These are phyloP conservation scores for Myathropa florea DNA, from an alignment of 2,888 invertebrate genomes.

Conservation along the genomic window DNA sequence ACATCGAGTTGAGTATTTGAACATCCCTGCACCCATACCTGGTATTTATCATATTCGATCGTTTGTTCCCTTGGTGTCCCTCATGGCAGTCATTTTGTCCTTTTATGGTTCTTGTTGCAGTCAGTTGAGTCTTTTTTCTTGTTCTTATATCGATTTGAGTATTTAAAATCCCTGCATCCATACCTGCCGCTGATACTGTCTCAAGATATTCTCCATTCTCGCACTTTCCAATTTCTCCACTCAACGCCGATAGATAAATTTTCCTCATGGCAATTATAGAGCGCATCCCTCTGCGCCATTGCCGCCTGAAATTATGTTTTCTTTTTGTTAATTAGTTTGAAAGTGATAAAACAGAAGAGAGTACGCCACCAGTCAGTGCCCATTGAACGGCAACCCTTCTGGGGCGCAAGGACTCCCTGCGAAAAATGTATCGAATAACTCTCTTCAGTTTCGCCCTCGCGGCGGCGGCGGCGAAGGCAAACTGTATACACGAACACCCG, in stretches of 20 bases:
- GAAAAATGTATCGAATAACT: conserved; percentile 31
- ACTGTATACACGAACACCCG: background rate
- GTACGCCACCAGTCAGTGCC: background rate
- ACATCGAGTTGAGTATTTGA: too few species aligned
- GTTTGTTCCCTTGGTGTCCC: too few species aligned
- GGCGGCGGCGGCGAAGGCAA: background rate
- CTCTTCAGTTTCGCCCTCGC: background rate
- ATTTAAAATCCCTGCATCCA: too few species aligned
- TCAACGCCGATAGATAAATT: conserved; percentile 28
- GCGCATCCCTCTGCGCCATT: conserved; percentile 19
- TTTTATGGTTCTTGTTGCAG: too few species aligned
- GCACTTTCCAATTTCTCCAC: background rate
- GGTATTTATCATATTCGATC: too few species aligned
- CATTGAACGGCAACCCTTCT: background rate
- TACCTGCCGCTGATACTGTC: background rate
- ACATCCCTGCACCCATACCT: too few species aligned
- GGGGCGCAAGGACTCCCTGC: background rate
- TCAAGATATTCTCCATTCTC: background rate
- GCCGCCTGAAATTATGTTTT: conserved; percentile 42
- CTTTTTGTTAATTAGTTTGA: conserved; percentile 55
- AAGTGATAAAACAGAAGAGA: conserved; percentile 28
- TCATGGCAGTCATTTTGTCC: too few species aligned
- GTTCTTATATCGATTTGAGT: too few species aligned
- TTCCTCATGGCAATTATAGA: conserved; percentile 19
- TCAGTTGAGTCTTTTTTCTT: too few species aligned